These are phyloP conservation scores for Protobothrops mucrosquamatus DNA, from an alignment of 2,113 vertebrate species.

Conservation along the genomic window DNA sequence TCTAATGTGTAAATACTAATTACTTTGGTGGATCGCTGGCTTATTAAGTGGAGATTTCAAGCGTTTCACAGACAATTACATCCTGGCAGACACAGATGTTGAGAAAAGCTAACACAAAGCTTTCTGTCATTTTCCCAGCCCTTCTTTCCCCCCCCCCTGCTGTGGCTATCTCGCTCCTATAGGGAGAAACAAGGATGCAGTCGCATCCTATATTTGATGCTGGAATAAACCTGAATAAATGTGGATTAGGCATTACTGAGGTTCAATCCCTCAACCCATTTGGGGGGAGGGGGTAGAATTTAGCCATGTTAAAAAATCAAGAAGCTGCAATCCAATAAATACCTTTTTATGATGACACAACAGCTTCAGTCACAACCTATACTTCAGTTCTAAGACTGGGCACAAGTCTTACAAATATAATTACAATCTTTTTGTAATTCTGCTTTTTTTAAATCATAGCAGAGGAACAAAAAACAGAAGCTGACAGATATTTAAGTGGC, in stretches of 20 bases:
- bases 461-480: not conserved
- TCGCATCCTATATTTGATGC: not conserved
- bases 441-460: not conserved
- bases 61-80: constrained; percentile 14
- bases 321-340: not conserved
- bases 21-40: constrained; percentile 22
- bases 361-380: not conserved
- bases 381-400: not conserved
- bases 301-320: not conserved
- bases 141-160: too few relatives aligned
- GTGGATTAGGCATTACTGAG: not conserved
- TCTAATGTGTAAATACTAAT: constrained; percentile 30
- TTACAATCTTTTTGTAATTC: too few relatives aligned
- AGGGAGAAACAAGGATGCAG: not conserved
- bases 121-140: not conserved
- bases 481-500: not conserved
- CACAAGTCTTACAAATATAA: not conserved
- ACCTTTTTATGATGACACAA: not conserved
- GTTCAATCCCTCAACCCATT: not conserved
- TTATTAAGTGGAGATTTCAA: constrained; percentile 35
- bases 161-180: not conserved
- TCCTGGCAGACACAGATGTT: not conserved
- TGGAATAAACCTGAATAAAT: not conserved
- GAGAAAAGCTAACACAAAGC: not conserved
- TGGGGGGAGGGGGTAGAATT: not conserved